These are phyloP conservation scores for Incurvaria masculella DNA, from an alignment of 2,888 invertebrate genomes.

Conservation along the genomic window DNA sequence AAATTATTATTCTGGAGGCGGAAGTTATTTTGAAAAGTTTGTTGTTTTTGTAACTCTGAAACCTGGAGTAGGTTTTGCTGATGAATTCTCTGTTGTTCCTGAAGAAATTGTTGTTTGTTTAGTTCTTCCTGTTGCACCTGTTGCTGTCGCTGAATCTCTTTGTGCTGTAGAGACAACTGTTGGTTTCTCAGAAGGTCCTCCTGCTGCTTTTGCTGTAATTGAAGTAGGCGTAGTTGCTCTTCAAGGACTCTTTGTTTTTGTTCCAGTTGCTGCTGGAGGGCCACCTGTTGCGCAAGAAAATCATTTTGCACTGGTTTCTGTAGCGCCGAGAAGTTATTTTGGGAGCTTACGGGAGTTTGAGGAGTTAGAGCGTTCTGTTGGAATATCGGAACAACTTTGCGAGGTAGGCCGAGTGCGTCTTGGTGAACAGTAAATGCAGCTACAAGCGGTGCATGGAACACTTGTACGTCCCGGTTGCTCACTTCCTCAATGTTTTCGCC, in stretches of 20 bases:
- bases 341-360: slow-evolving; percentile 12
- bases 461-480: slow-evolving; percentile 69
- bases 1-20: slow-evolving; percentile 24
- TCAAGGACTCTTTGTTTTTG: slow-evolving; percentile 68
- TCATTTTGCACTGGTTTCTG: slow-evolving; percentile 14
- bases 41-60: slow-evolving; percentile 17
- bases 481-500: slow-evolving; percentile 67
- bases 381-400: slow-evolving; percentile 72
- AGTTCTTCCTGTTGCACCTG: slow-evolving; percentile 26
- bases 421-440: slow-evolving; percentile 85
- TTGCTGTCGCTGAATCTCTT: slow-evolving; percentile 40
- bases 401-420: slow-evolving; percentile 74
- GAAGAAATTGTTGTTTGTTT: slow-evolving; percentile 27
- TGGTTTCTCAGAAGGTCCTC: slow-evolving; percentile 65
- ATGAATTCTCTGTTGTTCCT: slow-evolving; percentile 34
- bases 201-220: slow-evolving; percentile 66
- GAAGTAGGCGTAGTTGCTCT: slow-evolving; percentile 64
- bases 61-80: slow-evolving; percentile 20
- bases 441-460: slow-evolving; percentile 76
- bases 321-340: not conserved
- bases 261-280: slow-evolving; percentile 51
- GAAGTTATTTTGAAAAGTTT: slow-evolving; percentile 24
- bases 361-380: slow-evolving; percentile 37
- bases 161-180: slow-evolving; percentile 53
- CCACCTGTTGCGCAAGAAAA: slow-evolving; percentile 36